Conservation (phyloP, 1,140 invertebrate genomes). For the Ceratosolen solmsi region DNA sequence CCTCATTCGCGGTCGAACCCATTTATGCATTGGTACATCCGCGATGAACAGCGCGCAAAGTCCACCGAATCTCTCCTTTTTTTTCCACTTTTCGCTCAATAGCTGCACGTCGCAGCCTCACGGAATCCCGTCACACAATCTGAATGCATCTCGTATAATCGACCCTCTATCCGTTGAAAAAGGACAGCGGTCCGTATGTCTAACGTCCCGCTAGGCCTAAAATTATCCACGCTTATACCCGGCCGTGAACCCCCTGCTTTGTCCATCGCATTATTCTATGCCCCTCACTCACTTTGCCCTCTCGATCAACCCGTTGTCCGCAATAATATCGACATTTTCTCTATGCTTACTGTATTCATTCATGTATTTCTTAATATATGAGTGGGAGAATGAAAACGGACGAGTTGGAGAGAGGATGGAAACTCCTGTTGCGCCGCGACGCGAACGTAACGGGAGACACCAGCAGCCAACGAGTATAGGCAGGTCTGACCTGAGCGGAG, state of each 20-base stretch:
- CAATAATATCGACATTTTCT: neutral
- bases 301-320: too few species aligned
- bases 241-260: neutral
- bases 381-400: neutral
- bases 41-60: slow-evolving; percentile 1
- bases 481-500: slow-evolving; percentile 60
- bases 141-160: neutral
- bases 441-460: neutral
- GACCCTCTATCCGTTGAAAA: neutral
- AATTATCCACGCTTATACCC: neutral
- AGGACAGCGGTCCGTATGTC: neutral
- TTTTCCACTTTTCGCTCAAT: neutral
- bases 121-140: neutral
- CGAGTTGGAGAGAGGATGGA: neutral
- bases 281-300: neutral
- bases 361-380: neutral
- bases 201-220: neutral
- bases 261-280: neutral
- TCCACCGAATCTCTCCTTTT: neutral
- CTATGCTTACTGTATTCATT: neutral
- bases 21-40: slow-evolving; percentile 24
- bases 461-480: neutral
- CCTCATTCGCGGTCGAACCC: slow-evolving; percentile 48
- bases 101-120: neutral
- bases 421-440: slow-evolving; percentile 31